Base-by-base conservation (phyloP, 2,888 invertebrate genomes). In the Stegophylla sp. region DNA sequence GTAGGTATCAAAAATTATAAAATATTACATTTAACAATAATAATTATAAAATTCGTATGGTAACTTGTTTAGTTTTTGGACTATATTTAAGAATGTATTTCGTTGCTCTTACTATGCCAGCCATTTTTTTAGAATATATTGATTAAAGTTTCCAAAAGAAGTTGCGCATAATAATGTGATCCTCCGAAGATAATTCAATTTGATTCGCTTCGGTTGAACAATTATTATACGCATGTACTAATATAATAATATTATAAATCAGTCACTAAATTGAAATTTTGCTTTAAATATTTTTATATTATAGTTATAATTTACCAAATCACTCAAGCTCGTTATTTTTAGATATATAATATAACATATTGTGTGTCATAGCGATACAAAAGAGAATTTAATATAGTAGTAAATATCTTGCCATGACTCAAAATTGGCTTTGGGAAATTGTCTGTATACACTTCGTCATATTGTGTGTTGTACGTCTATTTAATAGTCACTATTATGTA, bases 141-240 rank as follows among this genome's bases (percentile, higher is more conserved):
- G 56, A 71, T 79, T 69, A 51, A 71, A 69, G 61, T 69, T 71
- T 79, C 45, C 69, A 34, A 28, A 61, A 79, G 69, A 69, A 61
- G 48, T 79, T 69, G 69, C 69, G 48, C 45, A 61, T 41, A 72
- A 74, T 51, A 72, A 74, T 51, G 45, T 10, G 69, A 79, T 79
- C 48, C 23, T 43, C 71, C 69, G 61, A 48, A 15, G 45, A 69
- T 15, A 69, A 79, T 79, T 51, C 48, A 45, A 79, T 79, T 79
- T 63, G 79, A 41, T 69, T 69, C 71, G 71, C 79, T 79, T 28
- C 69, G 77, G 77, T 79, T 48, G 59, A 51, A 51, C 79, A 71
- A 71, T 71, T 71, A 71, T 79, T 67, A 67, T 59, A n/a, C n/a
- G 56, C 67, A 51, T 53, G 67, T n/a, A n/a, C 51, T 56, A 66